Evolutionary conservation across 2,888 invertebrate species (phyloP), one percentile per base, ranked within the genome.

Genomic region (Villa cingulata): DNA sequence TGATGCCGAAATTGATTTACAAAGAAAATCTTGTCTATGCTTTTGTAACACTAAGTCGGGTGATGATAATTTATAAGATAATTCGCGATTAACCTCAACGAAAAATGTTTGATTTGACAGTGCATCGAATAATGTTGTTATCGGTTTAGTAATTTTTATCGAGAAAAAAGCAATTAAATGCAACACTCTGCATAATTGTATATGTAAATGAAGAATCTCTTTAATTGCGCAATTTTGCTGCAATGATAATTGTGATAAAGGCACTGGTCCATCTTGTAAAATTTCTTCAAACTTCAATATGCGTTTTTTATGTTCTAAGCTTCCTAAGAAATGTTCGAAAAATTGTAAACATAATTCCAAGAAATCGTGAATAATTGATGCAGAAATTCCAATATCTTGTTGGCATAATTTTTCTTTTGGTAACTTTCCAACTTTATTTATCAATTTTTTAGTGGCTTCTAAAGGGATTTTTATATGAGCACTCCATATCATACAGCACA

Each of bases 401-500:
- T 77, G 71, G 56, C 88, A 89, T 44, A 90, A 71, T 53, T 84
- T 76, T 58, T 91, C 90, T 65, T 87, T 89, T 0, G 91, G 90
- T 44, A 87, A 68, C 64, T 86, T 86, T 1, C 91, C 86, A 4
- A 81, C 78, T 70, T 83, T 90, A 59, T 85, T 86, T 54, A 82
- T 78, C 18, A 91, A 71, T 56, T 83, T 81, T 51, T 83, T 81
- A 19, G 80, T 74, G 3, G 80, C 73, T 70, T 89, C 86, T 59
- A 90, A 78, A 17, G 80, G 74, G 58, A 85, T 83, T 60, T 82
- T 83, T n/a, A 94, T 70, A 59, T 91, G 87, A 45, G 88, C 84
- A 45, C 84, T 83, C 94, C 94, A 95, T 55, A 92, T 74, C 62
- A 95, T 78, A 53, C 81, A 81, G 59, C 83, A 86, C 45, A 92